Evolutionary conservation across 2,797 vertebrate species (phyloP).

Genomic region (Sebastiscus albofasciatus): DNA sequence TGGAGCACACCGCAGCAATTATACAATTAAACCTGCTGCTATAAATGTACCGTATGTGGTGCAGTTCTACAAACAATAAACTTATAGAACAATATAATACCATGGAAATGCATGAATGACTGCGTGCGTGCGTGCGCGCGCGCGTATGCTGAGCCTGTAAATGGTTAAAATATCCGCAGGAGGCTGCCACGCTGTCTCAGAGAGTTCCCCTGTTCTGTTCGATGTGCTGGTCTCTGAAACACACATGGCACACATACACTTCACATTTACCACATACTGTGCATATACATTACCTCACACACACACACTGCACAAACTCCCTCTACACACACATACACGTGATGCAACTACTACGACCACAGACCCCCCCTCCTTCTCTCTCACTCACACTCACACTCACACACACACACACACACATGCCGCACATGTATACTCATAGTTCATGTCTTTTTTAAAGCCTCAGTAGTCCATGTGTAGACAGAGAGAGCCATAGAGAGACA

Average conservation of each 20-base stretch:
- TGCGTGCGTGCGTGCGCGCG: background rate
- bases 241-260: background rate
- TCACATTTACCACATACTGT: background rate
- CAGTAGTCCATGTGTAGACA: constrained; percentile 40
- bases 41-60: background rate
- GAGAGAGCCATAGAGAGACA: constrained; percentile 28
- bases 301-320: background rate
- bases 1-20: background rate
- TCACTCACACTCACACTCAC: constrained; percentile 29
- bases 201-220: background rate
- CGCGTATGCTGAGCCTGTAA: background rate
- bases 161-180: background rate
- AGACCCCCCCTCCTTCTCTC: background rate
- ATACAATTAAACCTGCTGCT: background rate
- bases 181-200: background rate
- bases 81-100: background rate
- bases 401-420: constrained; percentile 27
- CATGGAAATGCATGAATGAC: background rate
- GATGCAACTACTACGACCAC: constrained; percentile 17
- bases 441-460: constrained; percentile 63
- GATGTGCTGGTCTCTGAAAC: background rate
- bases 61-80: background rate
- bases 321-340: background rate
- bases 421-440: constrained; percentile 42
- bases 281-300: background rate